Percentiles rank a stretch among this genome's conserved stretches.
Conservation (phyloP, 2,888 invertebrate genomes). For the Leptogaster cylindrica region DNA sequence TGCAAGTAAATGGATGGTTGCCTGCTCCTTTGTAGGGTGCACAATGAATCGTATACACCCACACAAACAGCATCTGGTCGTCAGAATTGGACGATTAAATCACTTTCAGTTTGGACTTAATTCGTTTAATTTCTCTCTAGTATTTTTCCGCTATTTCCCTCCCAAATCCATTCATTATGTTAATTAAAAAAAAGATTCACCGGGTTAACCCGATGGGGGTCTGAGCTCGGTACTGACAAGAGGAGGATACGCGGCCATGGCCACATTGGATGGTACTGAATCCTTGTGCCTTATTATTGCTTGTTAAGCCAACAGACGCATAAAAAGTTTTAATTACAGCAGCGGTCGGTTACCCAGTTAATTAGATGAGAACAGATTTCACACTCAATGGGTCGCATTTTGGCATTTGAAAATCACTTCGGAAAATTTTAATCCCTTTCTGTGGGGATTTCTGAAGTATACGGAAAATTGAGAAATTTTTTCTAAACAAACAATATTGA, state of each 20-base stretch:
- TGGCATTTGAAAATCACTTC: background rate
- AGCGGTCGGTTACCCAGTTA: conserved; percentile 32
- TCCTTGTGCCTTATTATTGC: conserved; percentile 29
- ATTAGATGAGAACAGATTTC: conserved; percentile 32
- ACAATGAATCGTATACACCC: too few species aligned
- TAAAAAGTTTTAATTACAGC: conserved; percentile 35
- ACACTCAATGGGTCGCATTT: conserved; percentile 4
- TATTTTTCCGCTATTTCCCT: conserved; percentile 18
- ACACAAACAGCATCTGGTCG: background rate
- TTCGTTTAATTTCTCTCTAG: conserved; percentile 18
- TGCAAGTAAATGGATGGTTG: too few species aligned
- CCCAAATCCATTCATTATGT: conserved; percentile 37
- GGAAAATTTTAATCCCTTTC: too few species aligned
- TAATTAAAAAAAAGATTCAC: conserved; percentile 31
- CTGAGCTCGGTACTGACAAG: background rate
- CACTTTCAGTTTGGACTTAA: conserved; percentile 17
- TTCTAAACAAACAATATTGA: too few species aligned
- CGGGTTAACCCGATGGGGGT: conserved; percentile 8
- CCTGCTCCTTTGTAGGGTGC: too few species aligned
- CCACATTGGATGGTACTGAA: too few species aligned
- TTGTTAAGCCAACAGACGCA: conserved; percentile 35
- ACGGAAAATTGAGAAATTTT: too few species aligned
- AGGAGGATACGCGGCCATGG: too few species aligned
- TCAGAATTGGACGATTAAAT: conserved; percentile 12
- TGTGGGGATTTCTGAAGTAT: too few species aligned